phyloP scores from a whole-genome alignment of 2,888 invertebrate species.

The Amphipyra tragopoginis region DNA sequence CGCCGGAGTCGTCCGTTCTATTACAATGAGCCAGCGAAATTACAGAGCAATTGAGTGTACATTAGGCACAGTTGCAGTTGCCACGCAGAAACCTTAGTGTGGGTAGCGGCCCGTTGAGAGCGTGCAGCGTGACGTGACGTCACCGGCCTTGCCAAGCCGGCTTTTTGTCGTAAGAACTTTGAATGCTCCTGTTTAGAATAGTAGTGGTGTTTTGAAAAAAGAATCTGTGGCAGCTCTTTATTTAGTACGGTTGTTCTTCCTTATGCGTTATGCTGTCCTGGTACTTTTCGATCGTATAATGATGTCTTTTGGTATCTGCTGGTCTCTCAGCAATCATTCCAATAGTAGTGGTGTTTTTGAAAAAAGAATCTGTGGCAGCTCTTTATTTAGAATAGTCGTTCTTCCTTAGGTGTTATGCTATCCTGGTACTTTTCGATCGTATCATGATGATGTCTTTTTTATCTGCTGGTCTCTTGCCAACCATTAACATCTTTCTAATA shows the following conservation, averaged over 20 bases:
- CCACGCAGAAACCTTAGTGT: conserved; percentile 44
- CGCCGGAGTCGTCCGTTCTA: conserved; percentile 32
- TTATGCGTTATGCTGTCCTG: conserved; percentile 1
- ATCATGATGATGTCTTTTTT: too few species aligned
- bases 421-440: background rate
- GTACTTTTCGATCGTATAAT: background rate
- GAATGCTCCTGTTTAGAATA: conserved; percentile 12
- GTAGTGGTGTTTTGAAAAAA: conserved; percentile 3
- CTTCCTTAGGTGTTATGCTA: background rate
- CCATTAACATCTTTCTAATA: too few species aligned
- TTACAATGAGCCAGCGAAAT: conserved; percentile 47
- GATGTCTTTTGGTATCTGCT: too few species aligned
- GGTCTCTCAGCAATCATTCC: too few species aligned
- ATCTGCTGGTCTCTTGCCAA: too few species aligned
- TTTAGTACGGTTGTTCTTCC: background rate
- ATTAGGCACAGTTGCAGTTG: conserved; percentile 46
- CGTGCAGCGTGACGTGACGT: conserved; percentile 54
- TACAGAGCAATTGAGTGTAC: conserved; percentile 48
- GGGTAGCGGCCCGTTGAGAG: conserved; percentile 40
- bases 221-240: background rate
- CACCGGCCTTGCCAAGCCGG: conserved; percentile 46
- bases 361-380: background rate
- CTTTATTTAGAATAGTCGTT: background rate
- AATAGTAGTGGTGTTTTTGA: conserved; percentile 1
- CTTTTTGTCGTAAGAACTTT: conserved; percentile 39